A percentile compares a stretch with the other conserved stretches of the same genome.
Evolutionary conservation across 2,797 vertebrate genomes (phyloP).

Genomic region (Ctenochaetus hawaiiensis): DNA sequence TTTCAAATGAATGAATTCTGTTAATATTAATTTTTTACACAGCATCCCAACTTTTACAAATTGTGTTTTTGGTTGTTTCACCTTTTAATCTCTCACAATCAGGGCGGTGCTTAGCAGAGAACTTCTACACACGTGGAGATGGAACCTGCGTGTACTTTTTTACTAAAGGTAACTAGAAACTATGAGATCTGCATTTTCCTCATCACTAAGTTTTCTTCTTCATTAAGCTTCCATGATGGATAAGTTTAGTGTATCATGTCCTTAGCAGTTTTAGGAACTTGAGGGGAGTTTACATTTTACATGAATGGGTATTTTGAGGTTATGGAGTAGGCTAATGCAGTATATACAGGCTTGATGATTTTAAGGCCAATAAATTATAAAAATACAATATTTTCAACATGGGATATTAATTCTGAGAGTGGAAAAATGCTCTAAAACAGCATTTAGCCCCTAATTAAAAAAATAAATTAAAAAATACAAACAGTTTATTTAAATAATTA

Average conservation of each 20-base stretch:
- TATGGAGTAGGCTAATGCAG: background rate
- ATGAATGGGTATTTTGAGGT: background rate
- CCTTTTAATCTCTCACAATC: conserved; percentile 33
- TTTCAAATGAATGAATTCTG: no score
- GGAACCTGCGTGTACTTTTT: conserved; percentile 97
- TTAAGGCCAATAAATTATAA: background rate
- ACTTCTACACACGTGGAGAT: conserved; percentile 94
- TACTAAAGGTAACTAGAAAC: conserved; percentile 87
- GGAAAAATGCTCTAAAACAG: background rate
- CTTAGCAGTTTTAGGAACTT: background rate
- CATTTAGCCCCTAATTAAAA: background rate
- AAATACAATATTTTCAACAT: background rate
- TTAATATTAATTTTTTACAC: no score
- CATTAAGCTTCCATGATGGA: no score
- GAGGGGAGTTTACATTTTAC: background rate
- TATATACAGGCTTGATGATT: background rate
- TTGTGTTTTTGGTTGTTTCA: background rate
- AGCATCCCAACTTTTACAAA: no score
- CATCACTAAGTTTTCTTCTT: background rate
- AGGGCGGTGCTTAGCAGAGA: conserved; percentile 93
- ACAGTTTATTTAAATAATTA: background rate
- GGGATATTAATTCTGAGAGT: background rate
- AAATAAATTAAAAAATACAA: background rate
- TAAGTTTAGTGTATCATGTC: background rate
- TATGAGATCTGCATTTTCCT: background rate